Evolutionary conservation across 2,888 invertebrate genomes (phyloP), one percentile per base, ranked within the genome.

Genomic region (Sabatieria punctata): DNA sequence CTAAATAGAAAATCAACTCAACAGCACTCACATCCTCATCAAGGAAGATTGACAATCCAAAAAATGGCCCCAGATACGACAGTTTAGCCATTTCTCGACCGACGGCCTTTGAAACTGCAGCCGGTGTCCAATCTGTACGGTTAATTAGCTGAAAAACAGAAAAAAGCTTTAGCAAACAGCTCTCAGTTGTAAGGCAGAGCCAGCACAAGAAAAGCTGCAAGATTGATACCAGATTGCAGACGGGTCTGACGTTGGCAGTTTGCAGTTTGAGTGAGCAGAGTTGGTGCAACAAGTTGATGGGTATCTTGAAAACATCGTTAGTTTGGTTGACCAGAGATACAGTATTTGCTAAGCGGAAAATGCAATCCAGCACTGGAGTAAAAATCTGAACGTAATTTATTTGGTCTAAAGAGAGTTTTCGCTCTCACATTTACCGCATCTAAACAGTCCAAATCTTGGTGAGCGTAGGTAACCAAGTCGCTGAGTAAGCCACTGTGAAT

Each of bases 31-130:
- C 85, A 83, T 66, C 52, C 15, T 91, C 91, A 63, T 93, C 91
- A 33, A 84, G 85, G 67, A 91, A 86, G 1, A 89, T 76, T 0
- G 91, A 89, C 1, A 91, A 78, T 11, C 80, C 78, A 53, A 95
- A 74, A 69, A 95, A 91, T 0, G 91, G 85, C 18, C 89, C 91
- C 6, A 97, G 74, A 63, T 78, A 85, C 47, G 85, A 82, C 41
- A 81, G 78, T 44, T 79, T 75, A 0, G 83, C 79, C 48, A 91
- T 74, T 69, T 95, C 93, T 37, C 86, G 74, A 0, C 93, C 93
- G 0, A 75, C 74, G 4, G 81, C 80, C 1, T 77, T 77, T 1
- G 82, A 81, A 55, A 80, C 74, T 1, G 78, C 68, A 11, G 76
- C 75, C 0, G 83, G 84, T 49, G 77, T 63, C 69, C 81, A 85